phyloP scores from a whole-genome alignment of 2,113 vertebrate species.

The Spilogale gracilis region DNA sequence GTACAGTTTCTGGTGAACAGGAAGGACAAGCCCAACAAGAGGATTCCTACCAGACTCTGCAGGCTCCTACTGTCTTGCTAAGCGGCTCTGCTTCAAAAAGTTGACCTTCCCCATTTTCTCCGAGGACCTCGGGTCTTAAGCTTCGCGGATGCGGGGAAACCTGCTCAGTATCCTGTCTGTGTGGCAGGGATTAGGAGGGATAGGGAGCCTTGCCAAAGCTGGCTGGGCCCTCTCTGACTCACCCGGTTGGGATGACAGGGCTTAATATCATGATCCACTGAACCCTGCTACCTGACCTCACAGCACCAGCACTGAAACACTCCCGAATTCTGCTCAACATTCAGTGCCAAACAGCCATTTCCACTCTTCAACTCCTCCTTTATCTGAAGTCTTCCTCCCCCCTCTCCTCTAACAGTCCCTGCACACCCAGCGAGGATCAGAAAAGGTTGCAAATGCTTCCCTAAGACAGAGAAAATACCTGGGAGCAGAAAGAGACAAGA shows the following conservation, averaged over 20 bases:
- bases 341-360: not conserved
- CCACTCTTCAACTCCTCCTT: not conserved
- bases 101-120: not conserved
- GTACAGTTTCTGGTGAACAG: not conserved
- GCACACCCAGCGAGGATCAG: not conserved
- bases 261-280: not conserved
- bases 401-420: not conserved
- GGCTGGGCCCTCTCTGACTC: not conserved
- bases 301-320: not conserved
- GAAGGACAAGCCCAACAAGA: not conserved
- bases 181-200: not conserved
- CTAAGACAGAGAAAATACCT: conserved; percentile 9
- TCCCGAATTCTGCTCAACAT: not conserved
- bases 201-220: too few relatives aligned
- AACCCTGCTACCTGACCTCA: not conserved
- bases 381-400: not conserved
- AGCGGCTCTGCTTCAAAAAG: not conserved
- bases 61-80: not conserved
- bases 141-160: not conserved
- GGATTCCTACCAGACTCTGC: not conserved
- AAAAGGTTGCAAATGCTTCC: conserved; percentile 38
- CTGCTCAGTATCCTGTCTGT: not conserved
- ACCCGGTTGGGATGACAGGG: not conserved
- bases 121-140: not conserved
- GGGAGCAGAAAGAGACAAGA: not conserved